phyloP scores from a whole-genome alignment of 2,797 vertebrate genomes.

The Sarcophilus harrisii region DNA sequence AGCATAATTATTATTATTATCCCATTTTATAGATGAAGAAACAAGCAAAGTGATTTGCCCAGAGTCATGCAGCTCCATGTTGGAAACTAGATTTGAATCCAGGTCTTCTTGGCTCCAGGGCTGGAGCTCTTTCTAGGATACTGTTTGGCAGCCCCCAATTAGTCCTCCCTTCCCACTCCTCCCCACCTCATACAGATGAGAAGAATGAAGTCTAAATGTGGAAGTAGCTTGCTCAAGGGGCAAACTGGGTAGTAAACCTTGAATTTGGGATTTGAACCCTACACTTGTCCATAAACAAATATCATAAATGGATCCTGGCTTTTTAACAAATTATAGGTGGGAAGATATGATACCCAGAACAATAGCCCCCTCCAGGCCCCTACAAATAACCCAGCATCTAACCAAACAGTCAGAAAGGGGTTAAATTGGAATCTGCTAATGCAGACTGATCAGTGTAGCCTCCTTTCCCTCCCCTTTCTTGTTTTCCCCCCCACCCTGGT shows the following conservation, averaged over 20 bases:
- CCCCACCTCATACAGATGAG: background rate
- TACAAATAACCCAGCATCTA: background rate
- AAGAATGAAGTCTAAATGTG: background rate
- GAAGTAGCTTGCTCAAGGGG: background rate
- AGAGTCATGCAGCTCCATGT: background rate
- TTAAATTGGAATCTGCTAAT: background rate
- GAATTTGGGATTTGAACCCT: background rate
- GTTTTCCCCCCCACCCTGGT: background rate
- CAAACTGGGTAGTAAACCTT: background rate
- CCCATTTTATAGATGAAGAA: background rate
- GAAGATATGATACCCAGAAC: background rate
- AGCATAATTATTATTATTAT: background rate
- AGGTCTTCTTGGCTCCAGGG: too few species aligned
- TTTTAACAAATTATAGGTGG: background rate
- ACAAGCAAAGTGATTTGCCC: background rate
- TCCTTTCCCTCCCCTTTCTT: background rate
- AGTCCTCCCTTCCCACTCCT: background rate
- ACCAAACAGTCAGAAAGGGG: background rate
- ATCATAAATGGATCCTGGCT: background rate
- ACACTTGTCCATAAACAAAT: background rate
- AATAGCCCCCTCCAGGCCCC: background rate
- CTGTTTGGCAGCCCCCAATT: background rate
- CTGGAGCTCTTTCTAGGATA: background rate
- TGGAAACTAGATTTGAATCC: background rate
- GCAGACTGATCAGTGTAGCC: background rate